Conservation (phyloP, 2,113 vertebrate species). For the cattle (Bos taurus) region ARS-UCD2.0 NC_037336.1:45535501-45536000, state of each 20-base stretch:
- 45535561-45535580: not conserved
- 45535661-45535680: not conserved
- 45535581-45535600: not conserved
- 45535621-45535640: not conserved
- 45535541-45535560: not conserved
- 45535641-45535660: not conserved
- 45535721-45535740: not conserved
- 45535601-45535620: not conserved
- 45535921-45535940: not conserved
- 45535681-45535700: not conserved
- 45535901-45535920: not conserved
- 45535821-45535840: not conserved
- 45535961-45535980: not conserved
- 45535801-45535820: not conserved
- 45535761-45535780: not conserved
- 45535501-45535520: not conserved
- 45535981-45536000: not conserved
- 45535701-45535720: not conserved
- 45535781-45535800: not conserved
- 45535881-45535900: not conserved
- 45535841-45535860: not conserved
- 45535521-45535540: not conserved
- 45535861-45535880: not conserved
- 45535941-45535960: not conserved
- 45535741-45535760: not conserved